These are phyloP conservation scores for Uropetala carovei DNA, from an alignment of 2,888 invertebrate species.

Conservation along the genomic window DNA sequence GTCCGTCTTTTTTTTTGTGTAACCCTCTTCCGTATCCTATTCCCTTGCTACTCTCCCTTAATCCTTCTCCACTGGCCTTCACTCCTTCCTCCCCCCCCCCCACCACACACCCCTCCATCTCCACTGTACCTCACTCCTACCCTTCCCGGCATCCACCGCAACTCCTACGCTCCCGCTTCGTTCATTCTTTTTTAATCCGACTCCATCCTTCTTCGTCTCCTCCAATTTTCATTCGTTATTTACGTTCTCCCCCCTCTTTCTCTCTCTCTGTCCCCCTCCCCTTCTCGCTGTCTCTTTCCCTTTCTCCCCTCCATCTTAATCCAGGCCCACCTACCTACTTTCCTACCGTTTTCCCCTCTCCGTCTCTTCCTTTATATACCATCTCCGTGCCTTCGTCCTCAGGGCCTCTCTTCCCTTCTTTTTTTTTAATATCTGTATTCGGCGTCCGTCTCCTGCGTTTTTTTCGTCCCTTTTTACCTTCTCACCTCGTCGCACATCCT, in stretches of 20 bases:
- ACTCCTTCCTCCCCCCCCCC: background rate
- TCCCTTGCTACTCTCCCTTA: background rate
- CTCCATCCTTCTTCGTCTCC: constrained; percentile 19
- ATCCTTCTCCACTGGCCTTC: background rate
- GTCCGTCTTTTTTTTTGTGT: background rate
- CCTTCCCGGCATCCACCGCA: background rate
- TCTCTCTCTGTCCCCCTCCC: background rate
- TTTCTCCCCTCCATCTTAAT: background rate
- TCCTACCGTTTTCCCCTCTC: background rate
- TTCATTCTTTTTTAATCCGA: background rate
- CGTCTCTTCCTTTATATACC: background rate
- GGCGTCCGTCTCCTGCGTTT: too few species aligned
- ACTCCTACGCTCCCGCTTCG: background rate
- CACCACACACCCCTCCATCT: background rate
- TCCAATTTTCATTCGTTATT: constrained; percentile 28
- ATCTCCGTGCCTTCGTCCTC: background rate
- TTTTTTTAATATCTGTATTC: background rate
- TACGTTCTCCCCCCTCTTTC: background rate
- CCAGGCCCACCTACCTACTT: background rate
- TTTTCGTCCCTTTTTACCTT: background rate
- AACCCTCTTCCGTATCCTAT: background rate
- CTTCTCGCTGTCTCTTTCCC: background rate
- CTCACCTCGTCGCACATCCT: background rate
- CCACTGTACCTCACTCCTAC: background rate
- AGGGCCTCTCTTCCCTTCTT: background rate